These are phyloP conservation scores for Argopecten irradians DNA, from an alignment of 1,140 invertebrate species.

Conservation along the genomic window DNA sequence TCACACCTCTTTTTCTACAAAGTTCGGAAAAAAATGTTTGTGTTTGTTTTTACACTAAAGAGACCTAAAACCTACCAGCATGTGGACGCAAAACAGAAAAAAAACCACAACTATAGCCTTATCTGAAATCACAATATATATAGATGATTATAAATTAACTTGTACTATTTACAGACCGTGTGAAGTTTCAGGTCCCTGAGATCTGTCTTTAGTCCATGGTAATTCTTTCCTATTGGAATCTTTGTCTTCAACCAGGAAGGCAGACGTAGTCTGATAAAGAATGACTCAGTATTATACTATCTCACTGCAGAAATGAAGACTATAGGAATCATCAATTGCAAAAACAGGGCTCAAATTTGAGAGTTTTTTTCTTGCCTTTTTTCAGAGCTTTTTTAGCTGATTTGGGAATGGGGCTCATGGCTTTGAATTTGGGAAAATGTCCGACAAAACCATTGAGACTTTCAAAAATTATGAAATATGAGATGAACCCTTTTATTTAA, in stretches of 20 bases:
- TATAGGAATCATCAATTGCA: no score
- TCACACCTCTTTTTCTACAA: not conserved
- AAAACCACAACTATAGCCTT: not conserved
- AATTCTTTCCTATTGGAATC: conserved; percentile 94
- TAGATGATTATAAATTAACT: not conserved
- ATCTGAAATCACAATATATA: conserved; percentile 3
- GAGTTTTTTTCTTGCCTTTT: not conserved
- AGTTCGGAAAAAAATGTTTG: not conserved
- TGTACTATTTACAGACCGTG: conserved; percentile 81
- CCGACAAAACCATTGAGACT: no score
- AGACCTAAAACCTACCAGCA: no score
- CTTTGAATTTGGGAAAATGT: conserved; percentile 10
- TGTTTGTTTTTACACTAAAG: no score
- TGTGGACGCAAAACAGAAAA: no score
- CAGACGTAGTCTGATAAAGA: conserved; percentile 83
- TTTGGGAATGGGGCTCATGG: no score
- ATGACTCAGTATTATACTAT: no score
- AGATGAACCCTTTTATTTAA: no score
- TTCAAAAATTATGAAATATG: no score
- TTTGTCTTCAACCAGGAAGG: conserved; percentile 98
- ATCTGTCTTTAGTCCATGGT: conserved; percentile 89
- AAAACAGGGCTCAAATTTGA: conserved; percentile 4
- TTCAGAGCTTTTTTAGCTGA: not conserved
- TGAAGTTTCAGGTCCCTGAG: conserved; percentile 92
- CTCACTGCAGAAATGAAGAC: no score